A percentile compares a stretch with the other conserved stretches of the same genome.
Evolutionary conservation across 2,113 vertebrate species (phyloP).

Genomic region (Misgurnus anguillicaudatus): DNA sequence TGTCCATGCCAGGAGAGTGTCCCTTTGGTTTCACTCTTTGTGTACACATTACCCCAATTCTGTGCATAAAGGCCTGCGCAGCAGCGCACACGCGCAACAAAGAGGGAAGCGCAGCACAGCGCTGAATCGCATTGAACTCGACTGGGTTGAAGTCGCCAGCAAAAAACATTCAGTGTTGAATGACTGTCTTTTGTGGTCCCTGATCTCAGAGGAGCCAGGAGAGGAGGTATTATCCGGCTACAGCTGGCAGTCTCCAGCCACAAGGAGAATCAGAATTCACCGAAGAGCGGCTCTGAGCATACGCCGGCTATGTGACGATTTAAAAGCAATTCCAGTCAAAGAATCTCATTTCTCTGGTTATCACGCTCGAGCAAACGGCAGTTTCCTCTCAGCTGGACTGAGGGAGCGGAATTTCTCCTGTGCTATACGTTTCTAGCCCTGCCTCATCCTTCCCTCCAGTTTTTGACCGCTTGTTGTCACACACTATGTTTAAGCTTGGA

Average conservation of each 20-base stretch:
- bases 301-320: conserved; percentile 12
- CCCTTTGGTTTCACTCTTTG: conserved; percentile 58
- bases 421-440: neutral
- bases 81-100: conserved; percentile 39
- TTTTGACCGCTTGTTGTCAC: conserved; percentile 34
- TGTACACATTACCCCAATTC: conserved; percentile 54
- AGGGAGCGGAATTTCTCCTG: neutral
- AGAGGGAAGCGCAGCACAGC: neutral
- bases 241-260: conserved; percentile 27
- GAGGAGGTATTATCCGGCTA: conserved; percentile 30
- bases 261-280: conserved; percentile 29
- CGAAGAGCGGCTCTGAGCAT: neutral
- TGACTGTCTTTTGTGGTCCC: conserved; percentile 34
- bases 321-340: conserved; percentile 43
- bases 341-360: conserved; percentile 42
- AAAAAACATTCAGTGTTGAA: conserved; percentile 41
- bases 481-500: conserved; percentile 6
- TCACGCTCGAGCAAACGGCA: conserved; percentile 33
- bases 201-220: conserved; percentile 42
- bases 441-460: conserved; percentile 6
- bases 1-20: conserved; percentile 31
- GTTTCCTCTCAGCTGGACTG: conserved; percentile 26
- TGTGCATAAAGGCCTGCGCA: conserved; percentile 54
- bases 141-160: conserved; percentile 26
- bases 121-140: conserved; percentile 22